Evolutionary conservation across 2,797 vertebrate species (phyloP).

Genomic region (Nyctalus aviator): DNA sequence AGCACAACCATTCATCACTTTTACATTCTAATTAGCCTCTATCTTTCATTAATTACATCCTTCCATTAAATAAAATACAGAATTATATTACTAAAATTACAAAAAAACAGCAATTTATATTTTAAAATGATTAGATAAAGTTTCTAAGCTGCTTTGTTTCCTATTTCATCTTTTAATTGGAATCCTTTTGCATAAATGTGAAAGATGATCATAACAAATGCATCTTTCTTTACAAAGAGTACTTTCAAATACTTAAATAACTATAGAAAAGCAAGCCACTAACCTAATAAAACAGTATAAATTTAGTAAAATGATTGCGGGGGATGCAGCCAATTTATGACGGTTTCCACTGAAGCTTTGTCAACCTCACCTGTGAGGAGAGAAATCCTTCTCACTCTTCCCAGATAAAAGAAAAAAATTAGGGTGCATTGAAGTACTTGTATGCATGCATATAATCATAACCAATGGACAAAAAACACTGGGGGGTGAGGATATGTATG

Average conservation of each 20-base stretch:
- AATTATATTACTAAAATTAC: not conserved
- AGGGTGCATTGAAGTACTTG: no score
- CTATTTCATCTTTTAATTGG: not conserved
- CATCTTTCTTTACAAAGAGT: not conserved
- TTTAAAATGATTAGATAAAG: conserved; percentile 36
- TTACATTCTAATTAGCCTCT: conserved; percentile 30
- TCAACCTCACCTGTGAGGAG: not conserved
- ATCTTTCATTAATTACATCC: not conserved
- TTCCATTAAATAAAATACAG: conserved; percentile 3
- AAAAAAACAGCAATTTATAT: conserved; percentile 40
- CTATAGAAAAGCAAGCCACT: conserved; percentile 1
- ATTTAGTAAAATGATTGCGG: not conserved
- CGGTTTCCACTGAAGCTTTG: not conserved
- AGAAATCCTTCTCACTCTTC: not conserved
- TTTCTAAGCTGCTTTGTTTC: not conserved
- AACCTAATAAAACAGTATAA: not conserved
- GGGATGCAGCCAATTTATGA: not conserved
- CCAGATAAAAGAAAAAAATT: conserved; percentile 22
- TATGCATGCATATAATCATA: no score
- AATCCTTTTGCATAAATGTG: not conserved
- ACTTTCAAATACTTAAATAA: conserved; percentile 27
- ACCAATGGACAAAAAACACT: no score
- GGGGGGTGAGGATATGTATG: no score
- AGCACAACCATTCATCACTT: conserved; percentile 31
- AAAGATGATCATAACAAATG: not conserved